Evolutionary conservation across 2,113 vertebrate species (phyloP), one percentile per base, ranked within the genome.

Genomic region (Prolemur simus): DNA sequence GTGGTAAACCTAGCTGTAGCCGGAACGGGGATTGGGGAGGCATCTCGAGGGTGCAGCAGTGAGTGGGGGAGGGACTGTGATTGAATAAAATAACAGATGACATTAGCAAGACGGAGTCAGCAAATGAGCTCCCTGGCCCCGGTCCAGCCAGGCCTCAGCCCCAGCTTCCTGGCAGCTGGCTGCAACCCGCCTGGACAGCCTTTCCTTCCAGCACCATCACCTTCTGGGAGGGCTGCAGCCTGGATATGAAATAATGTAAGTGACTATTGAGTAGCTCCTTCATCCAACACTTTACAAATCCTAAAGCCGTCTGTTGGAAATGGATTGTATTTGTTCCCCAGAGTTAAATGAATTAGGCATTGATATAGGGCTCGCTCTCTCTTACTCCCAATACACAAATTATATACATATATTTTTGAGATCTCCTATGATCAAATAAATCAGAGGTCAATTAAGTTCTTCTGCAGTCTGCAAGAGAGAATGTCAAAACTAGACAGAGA

Each of bases 241-340:
- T 2, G 0, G 32, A n/a, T 60, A 58, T 32, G 27, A 80, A 91
- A 71, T 42, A 63, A 68, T 80, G 64, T 3, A 47, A 77, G 27
- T 69, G 77, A n/a, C 54, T 84, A 76, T 58, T 45, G 66, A 82
- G 14, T 81, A 66, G n/a, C n/a, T 45, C 74, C 73, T 84, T 74
- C 82, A 47, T 63, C n/a, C 60, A 93, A 58, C 32, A 84, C 52
- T 58, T 92, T 42, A 37, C 15, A 68, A 85, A 76, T 52, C 80
- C 74, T 95, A 81, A 89, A 91, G 39, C 49, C 45, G 8, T 63
- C 91, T 92, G 29, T 39, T 95, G 73, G 58, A 82, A 87, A 90
- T 71, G 47, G 58, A 94, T 47, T 63, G 5, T 23, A 17, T 83
- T 91, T 83, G 81, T 54, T 42, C 82, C 21, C 13, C 58, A 13